These are phyloP conservation scores for Andinoacara biseriatus DNA, from an alignment of 2,113 vertebrate genomes.

Conservation along the genomic window DNA sequence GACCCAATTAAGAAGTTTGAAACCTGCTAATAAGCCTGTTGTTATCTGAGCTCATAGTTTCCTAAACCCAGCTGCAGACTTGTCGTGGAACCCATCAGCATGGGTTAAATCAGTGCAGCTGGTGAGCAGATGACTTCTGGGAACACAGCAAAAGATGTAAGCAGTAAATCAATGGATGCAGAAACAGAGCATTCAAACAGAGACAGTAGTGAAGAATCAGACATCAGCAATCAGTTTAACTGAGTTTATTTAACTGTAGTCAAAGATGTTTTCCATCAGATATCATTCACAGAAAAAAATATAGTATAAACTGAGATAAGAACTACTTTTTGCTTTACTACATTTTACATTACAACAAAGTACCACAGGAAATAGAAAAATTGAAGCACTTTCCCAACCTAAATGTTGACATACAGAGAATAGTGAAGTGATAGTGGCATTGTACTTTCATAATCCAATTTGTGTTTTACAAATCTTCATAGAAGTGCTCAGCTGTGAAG, in stretches of 20 bases:
- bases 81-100: constrained; percentile 15
- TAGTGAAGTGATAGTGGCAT: constrained; percentile 6
- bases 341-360: constrained; percentile 9
- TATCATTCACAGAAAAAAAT: constrained; percentile 25
- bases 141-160: neutral
- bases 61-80: constrained; percentile 27
- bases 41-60: constrained; percentile 38
- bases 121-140: constrained; percentile 28
- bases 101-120: constrained; percentile 20
- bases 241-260: constrained; percentile 26
- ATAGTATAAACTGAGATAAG: constrained; percentile 20
- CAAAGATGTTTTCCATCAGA: constrained; percentile 24
- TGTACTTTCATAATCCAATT: neutral
- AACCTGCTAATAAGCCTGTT: constrained; percentile 49
- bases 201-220: neutral
- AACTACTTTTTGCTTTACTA: neutral
- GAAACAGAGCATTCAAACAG: neutral
- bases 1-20: constrained; percentile 50
- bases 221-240: neutral
- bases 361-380: neutral
- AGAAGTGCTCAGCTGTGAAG: constrained; percentile 66
- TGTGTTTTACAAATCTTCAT: constrained; percentile 67
- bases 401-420: constrained; percentile 30
- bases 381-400: constrained; percentile 7
- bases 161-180: neutral